phyloP scores from a whole-genome alignment of 2,888 invertebrate genomes.

The Cataglyphis rosenhaueri region DNA sequence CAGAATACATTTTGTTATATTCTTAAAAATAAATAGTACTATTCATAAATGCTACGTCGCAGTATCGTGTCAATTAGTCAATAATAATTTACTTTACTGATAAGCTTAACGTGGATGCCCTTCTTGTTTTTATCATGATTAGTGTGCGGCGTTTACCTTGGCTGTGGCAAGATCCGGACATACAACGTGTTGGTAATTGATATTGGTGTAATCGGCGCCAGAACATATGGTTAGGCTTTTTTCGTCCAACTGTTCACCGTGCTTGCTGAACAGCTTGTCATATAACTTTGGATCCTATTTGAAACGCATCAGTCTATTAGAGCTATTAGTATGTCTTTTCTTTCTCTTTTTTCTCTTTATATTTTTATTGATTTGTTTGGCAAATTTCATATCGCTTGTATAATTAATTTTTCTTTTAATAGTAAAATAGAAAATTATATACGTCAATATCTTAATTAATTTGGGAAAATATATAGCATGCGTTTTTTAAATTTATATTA shows the following conservation, averaged over 20 bases:
- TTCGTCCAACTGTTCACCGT: constrained; percentile 94
- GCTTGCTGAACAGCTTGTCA: constrained; percentile 91
- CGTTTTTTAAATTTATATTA: neutral
- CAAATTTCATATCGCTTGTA: neutral
- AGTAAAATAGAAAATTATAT: neutral
- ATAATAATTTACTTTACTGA: constrained; percentile 38
- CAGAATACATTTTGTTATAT: neutral
- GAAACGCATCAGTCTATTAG: constrained; percentile 7
- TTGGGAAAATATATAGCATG: neutral
- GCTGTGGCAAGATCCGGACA: constrained; percentile 97
- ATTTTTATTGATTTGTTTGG: neutral
- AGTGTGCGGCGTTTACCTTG: constrained; percentile 89
- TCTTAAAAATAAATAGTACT: neutral
- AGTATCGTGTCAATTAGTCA: neutral
- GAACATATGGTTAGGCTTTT: constrained; percentile 98
- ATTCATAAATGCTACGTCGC: neutral
- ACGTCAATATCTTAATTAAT: neutral
- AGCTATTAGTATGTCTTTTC: neutral
- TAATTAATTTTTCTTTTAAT: neutral
- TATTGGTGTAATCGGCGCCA: constrained; percentile 99
- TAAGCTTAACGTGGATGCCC: constrained; percentile 8
- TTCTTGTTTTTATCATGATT: constrained; percentile 37
- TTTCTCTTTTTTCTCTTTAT: neutral
- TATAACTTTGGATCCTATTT: constrained; percentile 93
- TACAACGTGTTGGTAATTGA: constrained; percentile 98